Evolutionary conservation across 2,797 vertebrate species (phyloP), one percentile per base, ranked within the genome.

Genomic region (Platyrinchus mystaceus): DNA sequence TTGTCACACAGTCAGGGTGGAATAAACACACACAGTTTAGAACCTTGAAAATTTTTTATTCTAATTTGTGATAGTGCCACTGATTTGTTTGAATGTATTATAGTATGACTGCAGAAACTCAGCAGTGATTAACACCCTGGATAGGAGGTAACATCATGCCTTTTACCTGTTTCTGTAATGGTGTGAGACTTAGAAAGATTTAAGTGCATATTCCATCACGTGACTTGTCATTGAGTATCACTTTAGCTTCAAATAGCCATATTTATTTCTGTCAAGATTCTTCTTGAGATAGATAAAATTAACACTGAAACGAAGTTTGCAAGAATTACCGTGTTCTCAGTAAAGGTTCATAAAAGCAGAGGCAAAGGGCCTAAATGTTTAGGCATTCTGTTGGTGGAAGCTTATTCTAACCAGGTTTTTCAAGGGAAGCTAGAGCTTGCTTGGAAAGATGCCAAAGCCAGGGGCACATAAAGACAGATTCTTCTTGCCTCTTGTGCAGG

Each of bases 21-120:
- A 80, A 94, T 90, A 95, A 97, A 96, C 88, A 95, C 86, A 95
- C 74, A 68, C 55, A 83, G 77, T 90, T 94, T 87, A 95, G 68
- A 94, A 73, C 43, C 34, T 59, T 0, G 23, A 86, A 87, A 75
- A 58, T 80, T 93, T 95, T 91, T 89, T 74, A 41, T 88, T 96
- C 81, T 69, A 78, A 84, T 94, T 84, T 90, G 58, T 84, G 83
- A 69, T 90, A 86, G 71, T 62, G 36, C 55, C 56, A 28, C 79
- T 93, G 69, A 75, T 86, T 93, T 94, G 46, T 81, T 95, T 73
- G 78, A 85, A 71, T 62, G 53, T 62, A 58, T 90, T 94, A 86
- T 87, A 94, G 73, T 84, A 68, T 49, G 83, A 47, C 66, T 88
- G 37, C 34, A 90, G 76, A 93, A 96, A 66, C 34, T 67, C 27